phyloP scores from a whole-genome alignment of 2,113 vertebrate genomes.

The Eubucco bourcierii region DNA sequence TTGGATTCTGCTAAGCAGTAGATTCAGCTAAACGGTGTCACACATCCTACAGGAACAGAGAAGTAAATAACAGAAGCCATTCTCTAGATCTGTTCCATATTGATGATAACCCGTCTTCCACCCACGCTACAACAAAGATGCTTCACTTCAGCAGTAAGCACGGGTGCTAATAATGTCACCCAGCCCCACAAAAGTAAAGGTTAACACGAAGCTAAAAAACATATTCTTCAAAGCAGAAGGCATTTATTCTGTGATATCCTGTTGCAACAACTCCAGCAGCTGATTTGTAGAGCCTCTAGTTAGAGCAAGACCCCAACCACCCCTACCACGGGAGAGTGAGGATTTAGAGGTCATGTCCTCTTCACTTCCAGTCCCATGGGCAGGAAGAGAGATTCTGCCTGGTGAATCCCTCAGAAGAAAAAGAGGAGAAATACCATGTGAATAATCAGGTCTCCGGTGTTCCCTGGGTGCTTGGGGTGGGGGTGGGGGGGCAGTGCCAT shows the following conservation, averaged over 20 bases:
- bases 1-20: not conserved
- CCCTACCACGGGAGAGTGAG: rapidly evolving
- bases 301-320: rapidly evolving
- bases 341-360: not conserved
- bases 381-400: not conserved
- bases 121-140: slow-evolving; percentile 42
- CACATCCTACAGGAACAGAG: not conserved
- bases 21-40: not conserved
- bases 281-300: not conserved
- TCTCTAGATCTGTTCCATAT: slow-evolving; percentile 39
- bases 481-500: not conserved
- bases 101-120: slow-evolving; percentile 32
- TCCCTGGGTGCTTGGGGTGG: not conserved
- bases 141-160: slow-evolving; percentile 43
- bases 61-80: slow-evolving; percentile 55
- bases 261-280: not conserved
- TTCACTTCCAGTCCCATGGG: not conserved
- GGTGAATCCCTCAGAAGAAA: not conserved
- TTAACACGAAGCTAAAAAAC: not conserved
- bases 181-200: slow-evolving; percentile 33
- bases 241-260: not conserved
- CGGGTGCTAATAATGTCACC: slow-evolving; percentile 41
- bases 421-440: not conserved
- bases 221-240: slow-evolving; percentile 47
- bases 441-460: not conserved